A percentile compares a stretch with the other conserved stretches of the same genome.
Evolutionary conservation across 64 coral and sea anemone species (phyloP).

Genomic region (Pocillopora damicornis): DNA sequence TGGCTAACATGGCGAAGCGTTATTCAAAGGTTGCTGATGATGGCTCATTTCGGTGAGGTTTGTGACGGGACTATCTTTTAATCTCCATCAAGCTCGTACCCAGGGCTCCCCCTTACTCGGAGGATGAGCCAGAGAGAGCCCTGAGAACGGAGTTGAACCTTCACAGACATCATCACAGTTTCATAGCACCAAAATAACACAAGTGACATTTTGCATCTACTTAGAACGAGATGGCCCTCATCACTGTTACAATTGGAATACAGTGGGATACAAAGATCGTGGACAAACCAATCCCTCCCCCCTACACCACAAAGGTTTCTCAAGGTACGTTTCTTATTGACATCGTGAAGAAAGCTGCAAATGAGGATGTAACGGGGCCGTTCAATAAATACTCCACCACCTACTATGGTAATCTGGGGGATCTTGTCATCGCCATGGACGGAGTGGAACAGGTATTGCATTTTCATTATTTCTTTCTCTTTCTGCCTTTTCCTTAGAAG

Average conservation of each 20-base stretch:
- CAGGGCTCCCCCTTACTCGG: no score
- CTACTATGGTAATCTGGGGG: not conserved
- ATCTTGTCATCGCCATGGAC: not conserved
- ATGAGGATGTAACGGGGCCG: not conserved
- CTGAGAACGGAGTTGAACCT: no score
- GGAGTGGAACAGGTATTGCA: not conserved
- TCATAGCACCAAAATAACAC: not conserved
- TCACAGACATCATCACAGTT: no score
- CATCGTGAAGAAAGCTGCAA: conserved; percentile 9
- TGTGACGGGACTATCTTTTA: no score
- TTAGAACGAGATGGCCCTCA: not conserved
- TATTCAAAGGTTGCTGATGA: no score
- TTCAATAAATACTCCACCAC: not conserved
- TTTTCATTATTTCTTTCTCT: not conserved
- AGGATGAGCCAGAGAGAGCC: no score
- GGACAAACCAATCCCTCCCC: conserved; percentile 14
- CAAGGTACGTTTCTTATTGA: not conserved
- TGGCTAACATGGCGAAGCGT: no score
- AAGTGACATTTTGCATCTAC: not conserved
- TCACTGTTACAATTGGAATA: conserved; percentile 17
- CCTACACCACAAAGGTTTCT: not conserved
- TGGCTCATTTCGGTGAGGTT: no score
- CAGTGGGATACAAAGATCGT: not conserved
- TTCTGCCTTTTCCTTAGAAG: not conserved
- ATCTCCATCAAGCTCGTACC: no score